phyloP scores from a whole-genome alignment of 2,888 invertebrate species.

The Lacanobia wlatinum region DNA sequence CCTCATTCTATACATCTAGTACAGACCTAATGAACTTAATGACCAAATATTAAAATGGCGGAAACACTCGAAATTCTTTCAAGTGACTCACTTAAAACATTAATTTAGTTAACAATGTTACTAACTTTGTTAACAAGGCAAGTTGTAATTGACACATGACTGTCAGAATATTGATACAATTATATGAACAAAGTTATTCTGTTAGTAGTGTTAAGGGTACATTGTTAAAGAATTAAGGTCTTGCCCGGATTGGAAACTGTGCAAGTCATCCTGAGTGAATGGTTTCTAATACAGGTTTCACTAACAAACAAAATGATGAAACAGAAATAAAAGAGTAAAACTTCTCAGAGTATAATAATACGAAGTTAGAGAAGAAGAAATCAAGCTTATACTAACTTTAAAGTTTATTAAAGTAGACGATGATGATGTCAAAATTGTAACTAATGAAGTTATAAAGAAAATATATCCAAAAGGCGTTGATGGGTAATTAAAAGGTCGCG shows the following conservation, averaged over 20 bases:
- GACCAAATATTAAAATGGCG: conserved; percentile 38
- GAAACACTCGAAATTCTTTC: conserved; percentile 46
- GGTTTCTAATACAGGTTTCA: conserved; percentile 5
- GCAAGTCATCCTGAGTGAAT: conserved; percentile 52
- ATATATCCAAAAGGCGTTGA: not conserved
- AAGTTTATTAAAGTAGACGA: not conserved
- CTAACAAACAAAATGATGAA: conserved; percentile 29
- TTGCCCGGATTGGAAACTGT: conserved; percentile 8
- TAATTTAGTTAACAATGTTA: conserved; percentile 44
- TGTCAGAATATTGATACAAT: conserved; percentile 41
- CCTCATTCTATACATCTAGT: conserved; percentile 26
- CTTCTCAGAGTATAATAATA: not conserved
- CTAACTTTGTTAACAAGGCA: conserved; percentile 32
- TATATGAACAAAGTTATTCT: conserved; percentile 35
- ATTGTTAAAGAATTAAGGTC: conserved; percentile 32
- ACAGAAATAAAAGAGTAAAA: conserved; percentile 4
- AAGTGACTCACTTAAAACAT: conserved; percentile 39
- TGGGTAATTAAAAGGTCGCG: conserved; percentile 9
- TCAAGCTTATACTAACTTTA: not conserved
- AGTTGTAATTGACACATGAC: conserved; percentile 36
- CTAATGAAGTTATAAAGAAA: not conserved
- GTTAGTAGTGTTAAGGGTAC: conserved; percentile 26
- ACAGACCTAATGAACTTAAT: conserved; percentile 43
- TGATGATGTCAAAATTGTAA: not conserved
- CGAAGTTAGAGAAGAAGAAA: not conserved